A percentile compares a stretch with the other conserved stretches of the same genome.
Evolutionary conservation across 1,140 invertebrate species (phyloP).

Genomic region (Drosophila sulfurigaster): DNA sequence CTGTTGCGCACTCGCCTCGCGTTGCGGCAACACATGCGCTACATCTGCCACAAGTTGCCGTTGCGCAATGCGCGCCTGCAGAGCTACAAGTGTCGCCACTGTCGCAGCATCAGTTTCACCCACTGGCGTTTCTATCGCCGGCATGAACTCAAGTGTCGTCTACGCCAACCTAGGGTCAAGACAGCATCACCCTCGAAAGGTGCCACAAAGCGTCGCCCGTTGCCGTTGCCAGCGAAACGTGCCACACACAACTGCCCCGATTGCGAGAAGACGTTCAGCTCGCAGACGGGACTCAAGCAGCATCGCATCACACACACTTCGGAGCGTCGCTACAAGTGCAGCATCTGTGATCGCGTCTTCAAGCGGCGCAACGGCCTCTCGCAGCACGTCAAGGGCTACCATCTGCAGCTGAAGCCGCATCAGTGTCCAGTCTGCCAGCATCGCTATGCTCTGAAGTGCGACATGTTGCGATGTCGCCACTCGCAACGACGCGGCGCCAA

Average conservation of each 20-base stretch:
- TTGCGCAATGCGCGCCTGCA: constrained; percentile 61
- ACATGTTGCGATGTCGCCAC: constrained; percentile 81
- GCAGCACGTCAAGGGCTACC: constrained; percentile 79
- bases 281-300: constrained; percentile 69
- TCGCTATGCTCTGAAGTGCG: constrained; percentile 79
- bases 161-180: constrained; percentile 31
- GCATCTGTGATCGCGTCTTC: constrained; percentile 71
- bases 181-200: constrained; percentile 9
- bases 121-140: constrained; percentile 77
- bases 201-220: not conserved
- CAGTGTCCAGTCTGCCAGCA: constrained; percentile 76
- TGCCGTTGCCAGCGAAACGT: constrained; percentile 13
- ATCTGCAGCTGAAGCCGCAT: constrained; percentile 78
- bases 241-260: constrained; percentile 48
- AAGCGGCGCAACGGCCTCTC: constrained; percentile 77
- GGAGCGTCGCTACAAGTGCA: constrained; percentile 72
- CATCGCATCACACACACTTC: constrained; percentile 77
- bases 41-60: constrained; percentile 75
- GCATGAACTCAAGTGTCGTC: constrained; percentile 67
- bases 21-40: constrained; percentile 71
- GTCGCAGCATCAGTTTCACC: constrained; percentile 67
- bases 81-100: constrained; percentile 77
- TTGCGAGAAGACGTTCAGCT: constrained; percentile 69
- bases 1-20: constrained; percentile 60
- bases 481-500: constrained; percentile 52